Base-by-base conservation (phyloP, 2,797 vertebrate species). In the Lithobates pipiens region DNA sequence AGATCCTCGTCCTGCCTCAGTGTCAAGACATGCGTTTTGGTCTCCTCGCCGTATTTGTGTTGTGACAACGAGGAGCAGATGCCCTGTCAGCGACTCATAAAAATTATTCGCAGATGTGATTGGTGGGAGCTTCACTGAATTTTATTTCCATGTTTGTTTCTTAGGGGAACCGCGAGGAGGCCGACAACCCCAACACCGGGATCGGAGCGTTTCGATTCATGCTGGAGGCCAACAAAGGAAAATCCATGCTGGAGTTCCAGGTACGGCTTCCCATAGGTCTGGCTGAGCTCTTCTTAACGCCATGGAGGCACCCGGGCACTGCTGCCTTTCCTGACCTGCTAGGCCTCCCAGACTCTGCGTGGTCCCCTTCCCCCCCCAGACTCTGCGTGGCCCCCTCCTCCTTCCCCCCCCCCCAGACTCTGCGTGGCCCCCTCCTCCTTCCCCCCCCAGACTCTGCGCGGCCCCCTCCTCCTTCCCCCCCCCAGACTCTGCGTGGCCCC, bases 241-340 rank as follows among this genome's bases (percentile, higher is more conserved):
- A 99, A 88, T 99, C 98, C 15, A 99, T 99, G 98, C 93, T 99
- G 89, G 98, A 99, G 89, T 99, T 99, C 91, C 98, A 99, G 98
- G 98, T 99, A 89, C 15, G 0, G 0, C 13, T 61, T 32, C 34
- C 25, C 13, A 11, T 5, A 23, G 1, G 21, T 42, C 34, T 44
- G 29, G 34, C 10, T 74, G 27, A 11, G 8, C 6, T 36, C 34
- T 36, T 5, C 5, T 7, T 36, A 5, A 36, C 34, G 34, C 34
- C 34, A 36, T 7, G 34, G 34, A 36, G 5, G 34, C 34, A 42
- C 42, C 42, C 42, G 9, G 71, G 71, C 21, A 9, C 23, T 44
- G 36, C n/a, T 23, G 71, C 42, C 10, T 44, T 11, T 44, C 10
- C 42, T 44, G 9, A 1, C 7, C 39, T 42, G 32, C 32, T 32